Evolutionary conservation across 2,113 vertebrate genomes (phyloP).

Genomic region (Cyprinus carpio): DNA sequence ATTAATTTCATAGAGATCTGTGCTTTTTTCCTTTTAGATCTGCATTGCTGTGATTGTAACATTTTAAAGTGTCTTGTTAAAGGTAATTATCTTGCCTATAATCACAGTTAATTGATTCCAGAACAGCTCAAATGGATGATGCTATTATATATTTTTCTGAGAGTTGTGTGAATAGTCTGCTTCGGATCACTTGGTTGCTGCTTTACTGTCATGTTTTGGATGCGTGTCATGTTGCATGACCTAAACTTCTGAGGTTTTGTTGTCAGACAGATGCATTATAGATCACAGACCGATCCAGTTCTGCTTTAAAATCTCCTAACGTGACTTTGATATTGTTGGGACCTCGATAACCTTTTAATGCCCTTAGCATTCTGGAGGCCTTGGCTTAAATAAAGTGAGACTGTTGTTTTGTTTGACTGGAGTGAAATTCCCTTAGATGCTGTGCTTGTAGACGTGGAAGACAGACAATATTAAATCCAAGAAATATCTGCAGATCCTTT

Average conservation of each 20-base stretch:
- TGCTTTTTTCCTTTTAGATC: too few species aligned
- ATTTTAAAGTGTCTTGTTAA: too few species aligned
- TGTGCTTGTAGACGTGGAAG: background rate
- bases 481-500: background rate
- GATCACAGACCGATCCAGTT: background rate
- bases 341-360: slow-evolving; percentile 9
- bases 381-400: slow-evolving; percentile 4
- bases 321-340: slow-evolving; percentile 2
- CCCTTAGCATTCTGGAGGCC: background rate
- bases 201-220: background rate
- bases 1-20: too few species aligned
- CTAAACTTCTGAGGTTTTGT: background rate
- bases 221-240: background rate
- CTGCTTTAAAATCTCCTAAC: background rate
- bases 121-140: background rate
- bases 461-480: background rate
- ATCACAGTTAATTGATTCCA: slow-evolving; percentile 6
- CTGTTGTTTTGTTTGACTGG: background rate
- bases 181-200: background rate
- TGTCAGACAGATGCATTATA: slow-evolving; percentile 11
- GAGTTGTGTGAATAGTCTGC: background rate
- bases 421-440: background rate
- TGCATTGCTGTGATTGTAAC: too few species aligned
- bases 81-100: background rate
- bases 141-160: background rate